phyloP scores from a whole-genome alignment of 64 coral and sea anemone genomes.

The Anthopleura sola region DNA sequence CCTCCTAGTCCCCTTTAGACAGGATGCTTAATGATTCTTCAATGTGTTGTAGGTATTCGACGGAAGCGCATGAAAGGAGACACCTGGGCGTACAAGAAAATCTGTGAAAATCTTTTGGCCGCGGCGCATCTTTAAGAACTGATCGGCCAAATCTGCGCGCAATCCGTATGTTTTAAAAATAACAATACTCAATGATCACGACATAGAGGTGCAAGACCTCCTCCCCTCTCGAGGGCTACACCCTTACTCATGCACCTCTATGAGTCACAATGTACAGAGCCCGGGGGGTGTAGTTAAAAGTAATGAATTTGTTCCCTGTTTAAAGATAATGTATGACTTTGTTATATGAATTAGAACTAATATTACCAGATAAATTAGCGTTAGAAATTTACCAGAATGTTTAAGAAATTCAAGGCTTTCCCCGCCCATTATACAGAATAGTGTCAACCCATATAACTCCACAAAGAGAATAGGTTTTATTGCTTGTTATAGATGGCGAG shows the following conservation, averaged over 20 bases:
- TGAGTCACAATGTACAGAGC: background rate
- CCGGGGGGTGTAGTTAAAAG: background rate
- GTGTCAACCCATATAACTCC: too few species aligned
- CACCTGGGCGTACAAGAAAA: slow-evolving; percentile 98
- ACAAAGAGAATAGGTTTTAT: background rate
- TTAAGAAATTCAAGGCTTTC: too few species aligned
- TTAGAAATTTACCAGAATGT: background rate
- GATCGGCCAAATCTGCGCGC: background rate
- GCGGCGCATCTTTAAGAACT: slow-evolving; percentile 65
- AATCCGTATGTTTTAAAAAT: background rate
- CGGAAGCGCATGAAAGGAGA: slow-evolving; percentile 98
- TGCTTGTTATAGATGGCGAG: background rate
- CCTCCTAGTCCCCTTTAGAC: too few species aligned
- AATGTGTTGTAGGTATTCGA: slow-evolving; percentile 59
- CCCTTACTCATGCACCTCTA: too few species aligned
- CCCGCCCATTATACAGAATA: too few species aligned
- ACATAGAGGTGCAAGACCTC: background rate
- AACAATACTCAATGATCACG: background rate
- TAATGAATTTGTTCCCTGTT: background rate
- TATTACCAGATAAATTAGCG: background rate
- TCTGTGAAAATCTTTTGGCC: slow-evolving; percentile 86
- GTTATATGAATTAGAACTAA: background rate
- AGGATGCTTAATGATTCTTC: too few species aligned
- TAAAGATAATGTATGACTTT: background rate
- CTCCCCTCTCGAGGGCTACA: too few species aligned